phyloP scores from a whole-genome alignment of 2,113 vertebrate species.

The Chionodraco myersi region DNA sequence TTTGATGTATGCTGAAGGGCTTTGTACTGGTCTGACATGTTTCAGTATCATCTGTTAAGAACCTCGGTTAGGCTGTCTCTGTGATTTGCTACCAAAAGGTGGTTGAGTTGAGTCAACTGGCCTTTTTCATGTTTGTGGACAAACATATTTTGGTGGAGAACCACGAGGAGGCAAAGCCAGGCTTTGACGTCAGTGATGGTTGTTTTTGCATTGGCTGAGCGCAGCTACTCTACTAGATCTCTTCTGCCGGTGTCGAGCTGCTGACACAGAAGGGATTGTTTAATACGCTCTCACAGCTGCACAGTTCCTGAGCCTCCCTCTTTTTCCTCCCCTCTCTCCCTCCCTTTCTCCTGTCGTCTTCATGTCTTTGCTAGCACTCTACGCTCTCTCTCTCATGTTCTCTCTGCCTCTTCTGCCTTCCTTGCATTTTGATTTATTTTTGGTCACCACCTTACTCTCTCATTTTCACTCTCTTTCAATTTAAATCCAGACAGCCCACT shows the following conservation, averaged over 20 bases:
- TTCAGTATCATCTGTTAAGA: conserved; percentile 18
- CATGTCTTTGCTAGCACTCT: conserved; percentile 40
- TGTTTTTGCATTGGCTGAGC: conserved; percentile 28
- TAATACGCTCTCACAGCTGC: conserved; percentile 73
- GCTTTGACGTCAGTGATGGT: conserved; percentile 40
- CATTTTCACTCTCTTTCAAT: conserved; percentile 28
- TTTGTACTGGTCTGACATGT: conserved; percentile 29
- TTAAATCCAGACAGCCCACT: conserved; percentile 21
- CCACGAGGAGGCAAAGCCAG: conserved; percentile 5
- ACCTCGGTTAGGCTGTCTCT: background rate
- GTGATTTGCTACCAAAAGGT: background rate
- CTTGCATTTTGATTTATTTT: conserved; percentile 27
- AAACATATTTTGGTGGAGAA: conserved; percentile 4
- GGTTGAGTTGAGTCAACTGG: background rate
- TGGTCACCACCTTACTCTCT: conserved; percentile 43
- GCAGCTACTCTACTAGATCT: conserved; percentile 50
- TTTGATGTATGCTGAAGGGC: conserved; percentile 23
- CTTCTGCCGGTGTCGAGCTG: conserved; percentile 55
- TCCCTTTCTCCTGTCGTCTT: conserved; percentile 38
- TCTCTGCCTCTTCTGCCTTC: conserved; percentile 2
- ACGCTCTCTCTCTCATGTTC: conserved; percentile 28
- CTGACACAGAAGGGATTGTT: conserved; percentile 77
- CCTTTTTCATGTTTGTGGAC: conserved; percentile 14
- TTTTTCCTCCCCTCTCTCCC: conserved; percentile 16
- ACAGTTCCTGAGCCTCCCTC: conserved; percentile 47